phyloP scores from a whole-genome alignment of 2,113 vertebrate species.

The Lophius piscatorius region DNA sequence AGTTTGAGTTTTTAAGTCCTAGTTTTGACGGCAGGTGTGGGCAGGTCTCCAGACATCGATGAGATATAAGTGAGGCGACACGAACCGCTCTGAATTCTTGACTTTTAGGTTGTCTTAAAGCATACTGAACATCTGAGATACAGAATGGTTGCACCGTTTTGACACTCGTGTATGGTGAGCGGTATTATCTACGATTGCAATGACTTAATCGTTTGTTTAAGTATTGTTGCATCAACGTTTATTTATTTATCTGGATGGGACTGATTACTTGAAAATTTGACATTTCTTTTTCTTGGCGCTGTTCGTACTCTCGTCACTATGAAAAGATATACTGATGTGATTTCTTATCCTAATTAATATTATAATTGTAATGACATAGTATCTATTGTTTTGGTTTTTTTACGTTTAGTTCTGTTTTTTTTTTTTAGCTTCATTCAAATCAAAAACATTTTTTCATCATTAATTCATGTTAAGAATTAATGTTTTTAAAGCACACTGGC shows the following conservation, averaged over 20 bases:
- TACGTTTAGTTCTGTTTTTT: too few relatives aligned
- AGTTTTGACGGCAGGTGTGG: constrained; percentile 1
- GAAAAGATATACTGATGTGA: constrained; percentile 63
- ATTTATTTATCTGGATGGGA: constrained; percentile 83
- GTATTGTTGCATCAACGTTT: constrained; percentile 76
- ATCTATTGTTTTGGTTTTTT: too few relatives aligned
- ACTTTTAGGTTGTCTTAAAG: constrained; percentile 51
- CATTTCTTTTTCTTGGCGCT: constrained; percentile 69
- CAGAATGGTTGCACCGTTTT: constrained; percentile 58
- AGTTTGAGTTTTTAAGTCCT: constrained; percentile 8
- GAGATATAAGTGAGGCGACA: constrained; percentile 32
- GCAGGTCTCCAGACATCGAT: constrained; percentile 13
- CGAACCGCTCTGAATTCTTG: constrained; percentile 54
- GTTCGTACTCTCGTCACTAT: constrained; percentile 64
- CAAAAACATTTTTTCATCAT: constrained; percentile 29
- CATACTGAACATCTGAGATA: constrained; percentile 48
- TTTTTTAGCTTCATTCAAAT: constrained; percentile 35
- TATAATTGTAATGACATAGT: constrained; percentile 38
- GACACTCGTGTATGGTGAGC: constrained; percentile 53
- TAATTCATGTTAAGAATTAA: constrained; percentile 45
- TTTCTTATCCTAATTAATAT: constrained; percentile 26
- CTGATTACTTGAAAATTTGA: constrained; percentile 82
- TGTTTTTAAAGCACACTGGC: constrained; percentile 55
- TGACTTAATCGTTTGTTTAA: constrained; percentile 60
- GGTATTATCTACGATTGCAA: constrained; percentile 74